Percentiles rank a stretch among this genome's conserved stretches.
phyloP scores from a whole-genome alignment of 1,140 invertebrate genomes.

The Penaeus japonicus region DNA sequence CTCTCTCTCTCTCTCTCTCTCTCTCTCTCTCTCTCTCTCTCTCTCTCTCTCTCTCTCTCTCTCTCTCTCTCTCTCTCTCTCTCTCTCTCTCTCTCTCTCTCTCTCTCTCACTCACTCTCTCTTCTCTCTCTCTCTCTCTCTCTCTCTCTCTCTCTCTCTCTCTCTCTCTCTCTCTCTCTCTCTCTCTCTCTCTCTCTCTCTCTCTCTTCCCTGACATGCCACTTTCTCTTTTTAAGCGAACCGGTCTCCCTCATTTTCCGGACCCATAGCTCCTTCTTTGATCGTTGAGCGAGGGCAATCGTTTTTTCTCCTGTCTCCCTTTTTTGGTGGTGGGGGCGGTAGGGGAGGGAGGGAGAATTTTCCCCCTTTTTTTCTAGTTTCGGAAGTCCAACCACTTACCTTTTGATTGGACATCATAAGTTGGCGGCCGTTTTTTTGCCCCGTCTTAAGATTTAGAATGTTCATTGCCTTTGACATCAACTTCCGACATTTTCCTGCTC shows the following conservation, averaged over 20 bases:
- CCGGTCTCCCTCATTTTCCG: constrained; percentile 33
- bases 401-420: constrained; percentile 49
- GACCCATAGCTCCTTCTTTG: constrained; percentile 45
- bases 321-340: no score
- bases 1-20: no score
- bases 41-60: no score
- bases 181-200: neutral
- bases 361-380: constrained; percentile 27
- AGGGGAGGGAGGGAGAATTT: neutral
- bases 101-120: neutral
- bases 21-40: no score
- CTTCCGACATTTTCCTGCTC: constrained; percentile 15
- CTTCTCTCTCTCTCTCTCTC: neutral
- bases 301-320: constrained; percentile 26
- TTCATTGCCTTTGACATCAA: constrained; percentile 41
- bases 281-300: constrained; percentile 38
- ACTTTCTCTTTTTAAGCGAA: constrained; percentile 1
- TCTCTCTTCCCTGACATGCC: neutral
- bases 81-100: neutral
- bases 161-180: neutral
- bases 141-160: constrained; percentile 19
- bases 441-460: constrained; percentile 41
- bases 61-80: no score
- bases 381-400: constrained; percentile 49
- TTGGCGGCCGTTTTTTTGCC: constrained; percentile 27